These are phyloP conservation scores for Gephyroberyx darwinii DNA, from an alignment of 2,797 vertebrate genomes.

Conservation along the genomic window DNA sequence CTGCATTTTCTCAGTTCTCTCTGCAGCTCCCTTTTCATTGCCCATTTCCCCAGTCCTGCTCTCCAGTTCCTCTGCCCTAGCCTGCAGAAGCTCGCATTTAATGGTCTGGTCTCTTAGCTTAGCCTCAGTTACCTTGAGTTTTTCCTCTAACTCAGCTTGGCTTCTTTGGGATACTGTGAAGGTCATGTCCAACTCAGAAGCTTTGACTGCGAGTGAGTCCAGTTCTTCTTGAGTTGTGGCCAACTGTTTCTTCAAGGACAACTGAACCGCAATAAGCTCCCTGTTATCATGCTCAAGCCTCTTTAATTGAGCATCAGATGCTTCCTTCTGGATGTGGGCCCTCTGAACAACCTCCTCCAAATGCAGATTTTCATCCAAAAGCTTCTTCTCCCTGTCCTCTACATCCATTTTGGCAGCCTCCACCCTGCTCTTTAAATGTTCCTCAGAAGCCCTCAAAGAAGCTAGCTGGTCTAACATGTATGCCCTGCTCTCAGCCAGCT, in stretches of 20 bases:
- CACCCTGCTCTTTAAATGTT: slow-evolving; percentile 75
- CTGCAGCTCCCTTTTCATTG: slow-evolving; percentile 76
- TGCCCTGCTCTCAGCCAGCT: slow-evolving; percentile 72
- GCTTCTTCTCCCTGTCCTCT: slow-evolving; percentile 82
- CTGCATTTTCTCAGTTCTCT: slow-evolving; percentile 75
- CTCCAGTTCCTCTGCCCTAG: slow-evolving; percentile 72
- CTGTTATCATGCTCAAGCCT: slow-evolving; percentile 77
- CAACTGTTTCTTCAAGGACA: slow-evolving; percentile 71
- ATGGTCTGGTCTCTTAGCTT: slow-evolving; percentile 72
- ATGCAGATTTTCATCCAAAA: slow-evolving; percentile 80
- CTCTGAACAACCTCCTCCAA: slow-evolving; percentile 83
- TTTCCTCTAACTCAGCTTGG: slow-evolving; percentile 77
- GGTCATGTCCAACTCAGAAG: slow-evolving; percentile 78
- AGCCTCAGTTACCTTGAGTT: slow-evolving; percentile 72
- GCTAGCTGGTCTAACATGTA: slow-evolving; percentile 77
- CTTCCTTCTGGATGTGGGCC: slow-evolving; percentile 71
- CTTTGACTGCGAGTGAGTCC: slow-evolving; percentile 74
- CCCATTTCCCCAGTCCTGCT: slow-evolving; percentile 70
- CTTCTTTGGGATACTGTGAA: slow-evolving; percentile 76
- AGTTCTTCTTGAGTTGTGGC: slow-evolving; percentile 77
- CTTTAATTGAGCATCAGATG: slow-evolving; percentile 77
- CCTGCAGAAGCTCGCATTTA: slow-evolving; percentile 74
- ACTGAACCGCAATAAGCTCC: slow-evolving; percentile 79
- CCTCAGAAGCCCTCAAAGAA: slow-evolving; percentile 80
- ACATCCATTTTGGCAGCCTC: slow-evolving; percentile 69